phyloP scores from a whole-genome alignment of 2,888 invertebrate genomes.

The Caenorhabditis macrosperma region DNA sequence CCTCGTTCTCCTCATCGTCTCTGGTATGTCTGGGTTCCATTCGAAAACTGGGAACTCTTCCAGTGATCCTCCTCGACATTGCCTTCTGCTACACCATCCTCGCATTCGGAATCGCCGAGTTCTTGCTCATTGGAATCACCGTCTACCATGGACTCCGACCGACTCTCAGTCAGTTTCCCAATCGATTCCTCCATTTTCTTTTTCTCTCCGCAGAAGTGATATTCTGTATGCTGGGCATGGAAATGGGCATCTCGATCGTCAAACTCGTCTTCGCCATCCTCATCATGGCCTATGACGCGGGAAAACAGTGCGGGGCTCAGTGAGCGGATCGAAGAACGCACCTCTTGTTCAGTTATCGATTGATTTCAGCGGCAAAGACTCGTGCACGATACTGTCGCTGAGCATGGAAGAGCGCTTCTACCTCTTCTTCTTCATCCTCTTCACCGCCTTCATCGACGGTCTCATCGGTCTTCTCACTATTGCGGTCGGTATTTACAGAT shows the following conservation, averaged over 20 bases:
- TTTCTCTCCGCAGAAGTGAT: slow-evolving; percentile 52
- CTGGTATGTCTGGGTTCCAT: slow-evolving; percentile 3
- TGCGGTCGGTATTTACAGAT: slow-evolving; percentile 19
- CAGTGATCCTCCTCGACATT: slow-evolving; percentile 34
- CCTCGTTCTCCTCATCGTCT: slow-evolving; percentile 29
- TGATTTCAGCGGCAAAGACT: neutral
- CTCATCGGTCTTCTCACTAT: slow-evolving; percentile 39
- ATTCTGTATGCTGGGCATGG: slow-evolving; percentile 39
- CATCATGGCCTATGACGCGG: slow-evolving; percentile 40
- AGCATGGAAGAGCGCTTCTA: slow-evolving; percentile 20
- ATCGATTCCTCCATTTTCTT: neutral
- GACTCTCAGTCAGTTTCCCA: slow-evolving; percentile 35
- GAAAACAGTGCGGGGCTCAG: slow-evolving; percentile 50
- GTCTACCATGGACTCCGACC: slow-evolving; percentile 42
- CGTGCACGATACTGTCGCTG: slow-evolving; percentile 16
- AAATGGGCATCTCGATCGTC: slow-evolving; percentile 21
- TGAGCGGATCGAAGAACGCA: neutral
- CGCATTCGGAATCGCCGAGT: slow-evolving; percentile 39
- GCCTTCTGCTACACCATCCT: slow-evolving; percentile 53
- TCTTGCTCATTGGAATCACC: slow-evolving; percentile 25
- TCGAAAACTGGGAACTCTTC: neutral
- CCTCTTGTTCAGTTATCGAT: neutral
- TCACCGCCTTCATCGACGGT: slow-evolving; percentile 31
- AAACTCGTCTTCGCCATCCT: slow-evolving; percentile 45
- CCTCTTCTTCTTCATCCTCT: slow-evolving; percentile 40